phyloP scores from a whole-genome alignment of 2,797 vertebrate genomes.

The Fratercula arctica region DNA sequence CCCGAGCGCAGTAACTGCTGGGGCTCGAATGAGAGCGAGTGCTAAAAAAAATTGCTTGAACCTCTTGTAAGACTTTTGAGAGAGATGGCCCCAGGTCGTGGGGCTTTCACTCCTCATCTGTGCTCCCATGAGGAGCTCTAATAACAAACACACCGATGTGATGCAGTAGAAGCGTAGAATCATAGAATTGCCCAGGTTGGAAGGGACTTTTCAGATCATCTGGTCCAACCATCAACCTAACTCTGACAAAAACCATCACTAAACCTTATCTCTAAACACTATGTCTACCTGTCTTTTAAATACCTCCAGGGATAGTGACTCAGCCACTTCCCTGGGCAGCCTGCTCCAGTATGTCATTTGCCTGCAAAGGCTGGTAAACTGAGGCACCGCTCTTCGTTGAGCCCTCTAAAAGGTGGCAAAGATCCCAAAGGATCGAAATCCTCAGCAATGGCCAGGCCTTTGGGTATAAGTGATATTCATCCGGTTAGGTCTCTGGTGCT shows the following conservation, averaged over 20 bases:
- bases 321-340: no score
- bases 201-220: no score
- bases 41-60: not conserved
- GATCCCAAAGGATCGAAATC: not conserved
- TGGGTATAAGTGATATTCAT: not conserved
- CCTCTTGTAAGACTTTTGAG: not conserved
- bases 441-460: not conserved
- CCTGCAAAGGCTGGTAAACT: not conserved
- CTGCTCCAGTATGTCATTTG: not conserved
- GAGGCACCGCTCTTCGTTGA: accelerated
- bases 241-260: no score
- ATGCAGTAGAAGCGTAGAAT: no score
- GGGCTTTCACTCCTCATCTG: not conserved
- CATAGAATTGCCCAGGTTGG: no score
- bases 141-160: accelerated
- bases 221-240: no score
- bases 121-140: not conserved
- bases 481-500: no score
- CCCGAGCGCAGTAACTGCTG: not conserved
- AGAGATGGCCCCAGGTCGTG: not conserved
- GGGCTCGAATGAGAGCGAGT: not conserved
- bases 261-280: no score
- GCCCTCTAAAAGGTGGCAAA: not conserved
- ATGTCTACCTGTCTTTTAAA: no score
- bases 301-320: no score